These are phyloP conservation scores for Coranthus polyacanthus DNA, from an alignment of 2,797 vertebrate genomes.

Conservation along the genomic window DNA sequence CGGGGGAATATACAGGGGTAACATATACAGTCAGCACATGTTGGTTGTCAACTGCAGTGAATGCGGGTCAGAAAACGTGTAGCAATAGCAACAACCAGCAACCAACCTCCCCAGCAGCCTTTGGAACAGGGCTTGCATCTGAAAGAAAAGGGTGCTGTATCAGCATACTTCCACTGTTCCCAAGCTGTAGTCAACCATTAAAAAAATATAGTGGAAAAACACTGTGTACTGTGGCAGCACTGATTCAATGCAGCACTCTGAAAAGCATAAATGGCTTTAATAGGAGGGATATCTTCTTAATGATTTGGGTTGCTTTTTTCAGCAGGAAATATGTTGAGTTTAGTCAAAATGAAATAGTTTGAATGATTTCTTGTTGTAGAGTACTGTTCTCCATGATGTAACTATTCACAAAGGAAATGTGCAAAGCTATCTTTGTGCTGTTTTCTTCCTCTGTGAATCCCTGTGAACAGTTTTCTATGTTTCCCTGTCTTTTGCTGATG, in stretches of 20 bases:
- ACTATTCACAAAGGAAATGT: no score
- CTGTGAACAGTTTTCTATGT: not conserved
- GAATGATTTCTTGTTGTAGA: not conserved
- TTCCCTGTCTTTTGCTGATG: conserved; percentile 42
- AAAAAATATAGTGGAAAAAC: conserved; percentile 52
- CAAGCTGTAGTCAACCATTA: conserved; percentile 45
- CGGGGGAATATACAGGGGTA: not conserved
- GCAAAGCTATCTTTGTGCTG: no score
- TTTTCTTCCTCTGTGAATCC: not conserved
- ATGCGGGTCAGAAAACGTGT: conserved; percentile 14
- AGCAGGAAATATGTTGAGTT: not conserved
- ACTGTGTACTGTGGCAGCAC: conserved; percentile 7
- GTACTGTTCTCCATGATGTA: no score
- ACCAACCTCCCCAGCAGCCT: conserved; percentile 15
- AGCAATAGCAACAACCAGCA: conserved; percentile 1
- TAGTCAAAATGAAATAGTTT: not conserved
- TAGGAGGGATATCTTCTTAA: not conserved
- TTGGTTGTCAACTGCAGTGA: not conserved
- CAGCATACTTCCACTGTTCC: conserved; percentile 64
- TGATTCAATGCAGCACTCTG: conserved; percentile 43
- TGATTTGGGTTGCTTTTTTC: not conserved
- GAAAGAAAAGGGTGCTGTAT: conserved; percentile 57
- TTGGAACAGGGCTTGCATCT: conserved; percentile 33
- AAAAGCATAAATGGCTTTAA: not conserved
- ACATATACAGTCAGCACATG: conserved; percentile 11